Evolutionary conservation across 2,888 invertebrate genomes (phyloP).

Genomic region (Elysia crispata): DNA sequence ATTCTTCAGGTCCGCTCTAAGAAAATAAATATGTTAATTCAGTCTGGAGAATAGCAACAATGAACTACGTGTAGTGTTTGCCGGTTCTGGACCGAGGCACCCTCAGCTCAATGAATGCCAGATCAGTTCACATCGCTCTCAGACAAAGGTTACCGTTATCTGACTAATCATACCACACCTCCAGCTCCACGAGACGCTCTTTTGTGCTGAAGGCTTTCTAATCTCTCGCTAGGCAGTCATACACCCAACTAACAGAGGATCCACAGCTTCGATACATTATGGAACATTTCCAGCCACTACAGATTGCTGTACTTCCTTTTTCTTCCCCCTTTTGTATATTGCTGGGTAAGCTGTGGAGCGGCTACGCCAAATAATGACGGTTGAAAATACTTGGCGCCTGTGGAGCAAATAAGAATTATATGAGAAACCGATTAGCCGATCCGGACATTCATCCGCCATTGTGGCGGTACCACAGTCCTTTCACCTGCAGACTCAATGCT

Average conservation of each 20-base stretch:
- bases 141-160: slow-evolving; percentile 37
- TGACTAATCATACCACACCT: slow-evolving; percentile 33
- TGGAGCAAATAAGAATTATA: slow-evolving; percentile 44
- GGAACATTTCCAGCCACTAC: slow-evolving; percentile 30
- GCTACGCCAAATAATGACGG: slow-evolving; percentile 30
- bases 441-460: slow-evolving; percentile 18
- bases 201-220: slow-evolving; percentile 29
- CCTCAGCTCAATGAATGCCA: slow-evolving; percentile 19
- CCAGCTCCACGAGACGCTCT: slow-evolving; percentile 18
- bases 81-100: slow-evolving; percentile 25
- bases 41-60: neutral
- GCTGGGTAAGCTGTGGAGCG: slow-evolving; percentile 6
- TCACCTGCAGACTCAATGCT: slow-evolving; percentile 43
- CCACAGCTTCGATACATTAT: slow-evolving; percentile 24
- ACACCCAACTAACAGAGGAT: slow-evolving; percentile 19
- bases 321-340: slow-evolving; percentile 1
- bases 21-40: slow-evolving; percentile 6
- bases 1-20: neutral
- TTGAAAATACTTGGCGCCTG: slow-evolving; percentile 31
- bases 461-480: neutral
- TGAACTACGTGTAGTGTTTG: neutral
- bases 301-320: slow-evolving; percentile 29
- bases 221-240: slow-evolving; percentile 6
- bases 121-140: slow-evolving; percentile 27
- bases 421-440: slow-evolving; percentile 41